These are phyloP conservation scores for Coelinius sp. DNA, from an alignment of 2,888 invertebrate species.

Conservation along the genomic window DNA sequence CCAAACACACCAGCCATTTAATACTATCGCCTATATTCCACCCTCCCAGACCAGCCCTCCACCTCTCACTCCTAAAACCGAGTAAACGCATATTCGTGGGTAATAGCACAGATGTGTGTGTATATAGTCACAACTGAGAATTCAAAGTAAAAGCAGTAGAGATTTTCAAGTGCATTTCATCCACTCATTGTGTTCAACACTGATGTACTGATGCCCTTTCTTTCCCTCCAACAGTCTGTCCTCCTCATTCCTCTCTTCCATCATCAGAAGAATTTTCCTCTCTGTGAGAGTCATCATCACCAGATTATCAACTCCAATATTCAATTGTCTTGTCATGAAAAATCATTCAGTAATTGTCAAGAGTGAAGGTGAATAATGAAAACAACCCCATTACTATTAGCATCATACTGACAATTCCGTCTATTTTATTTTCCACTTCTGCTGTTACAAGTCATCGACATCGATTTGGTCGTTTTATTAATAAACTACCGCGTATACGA, in stretches of 20 bases:
- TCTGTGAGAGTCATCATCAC: neutral
- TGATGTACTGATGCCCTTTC: neutral
- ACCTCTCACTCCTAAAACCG: neutral
- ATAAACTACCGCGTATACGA: slow-evolving; percentile 33
- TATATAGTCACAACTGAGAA: neutral
- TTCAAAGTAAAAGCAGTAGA: neutral
- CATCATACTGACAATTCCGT: neutral
- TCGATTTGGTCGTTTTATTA: slow-evolving; percentile 34
- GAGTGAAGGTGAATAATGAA: neutral
- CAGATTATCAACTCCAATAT: neutral
- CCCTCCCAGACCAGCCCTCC: neutral
- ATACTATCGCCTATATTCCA: slow-evolving; percentile 3
- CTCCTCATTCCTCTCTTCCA: neutral
- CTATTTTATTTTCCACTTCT: slow-evolving; percentile 8
- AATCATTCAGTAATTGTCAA: too few species aligned
- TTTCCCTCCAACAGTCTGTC: neutral
- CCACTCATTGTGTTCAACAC: neutral
- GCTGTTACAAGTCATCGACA: slow-evolving; percentile 26
- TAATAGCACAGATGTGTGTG: slow-evolving; percentile 16
- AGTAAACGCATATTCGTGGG: slow-evolving; percentile 30
- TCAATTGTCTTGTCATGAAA: neutral
- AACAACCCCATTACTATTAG: neutral
- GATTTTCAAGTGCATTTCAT: slow-evolving; percentile 27
- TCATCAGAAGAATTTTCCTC: neutral
- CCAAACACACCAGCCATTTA: slow-evolving; percentile 1